Percentiles rank a stretch among this genome's conserved stretches.
phyloP scores from a whole-genome alignment of 2,888 invertebrate genomes.

The Glyphotaelius pellucidus region DNA sequence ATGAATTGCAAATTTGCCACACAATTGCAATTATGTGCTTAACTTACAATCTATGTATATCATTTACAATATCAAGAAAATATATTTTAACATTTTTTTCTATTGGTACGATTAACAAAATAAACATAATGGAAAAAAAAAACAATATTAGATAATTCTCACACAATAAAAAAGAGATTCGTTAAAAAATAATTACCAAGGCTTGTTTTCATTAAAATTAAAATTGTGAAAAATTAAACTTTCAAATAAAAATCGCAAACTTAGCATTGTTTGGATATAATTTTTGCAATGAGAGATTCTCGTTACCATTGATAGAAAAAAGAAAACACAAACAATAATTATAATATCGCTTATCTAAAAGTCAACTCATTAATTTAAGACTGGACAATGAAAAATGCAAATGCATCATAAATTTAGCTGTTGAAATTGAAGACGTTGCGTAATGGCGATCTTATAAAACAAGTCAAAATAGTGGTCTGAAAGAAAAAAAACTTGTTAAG shows the following conservation, averaged over 20 bases:
- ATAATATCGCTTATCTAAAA: neutral
- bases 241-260: neutral
- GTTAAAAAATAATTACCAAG: neutral
- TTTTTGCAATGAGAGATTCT: neutral
- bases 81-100: constrained; percentile 10
- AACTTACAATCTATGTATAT: constrained; percentile 3
- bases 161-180: neutral
- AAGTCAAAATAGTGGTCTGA: neutral
- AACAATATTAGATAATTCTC: constrained; percentile 6
- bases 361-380: neutral
- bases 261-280: neutral
- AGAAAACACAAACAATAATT: neutral
- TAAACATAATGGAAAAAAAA: constrained; percentile 22
- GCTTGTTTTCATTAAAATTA: neutral
- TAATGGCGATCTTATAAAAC: constrained; percentile 2
- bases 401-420: neutral
- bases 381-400: neutral
- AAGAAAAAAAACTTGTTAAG: neutral
- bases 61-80: constrained; percentile 33
- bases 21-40: constrained; percentile 43
- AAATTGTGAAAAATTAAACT: neutral
- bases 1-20: constrained; percentile 39
- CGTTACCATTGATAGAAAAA: neutral
- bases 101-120: neutral
- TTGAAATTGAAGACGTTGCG: neutral